Percentiles rank a stretch among this genome's conserved stretches.
Conservation (phyloP, 1,140 invertebrate species). For the Tetragnatha versicolor region DNA sequence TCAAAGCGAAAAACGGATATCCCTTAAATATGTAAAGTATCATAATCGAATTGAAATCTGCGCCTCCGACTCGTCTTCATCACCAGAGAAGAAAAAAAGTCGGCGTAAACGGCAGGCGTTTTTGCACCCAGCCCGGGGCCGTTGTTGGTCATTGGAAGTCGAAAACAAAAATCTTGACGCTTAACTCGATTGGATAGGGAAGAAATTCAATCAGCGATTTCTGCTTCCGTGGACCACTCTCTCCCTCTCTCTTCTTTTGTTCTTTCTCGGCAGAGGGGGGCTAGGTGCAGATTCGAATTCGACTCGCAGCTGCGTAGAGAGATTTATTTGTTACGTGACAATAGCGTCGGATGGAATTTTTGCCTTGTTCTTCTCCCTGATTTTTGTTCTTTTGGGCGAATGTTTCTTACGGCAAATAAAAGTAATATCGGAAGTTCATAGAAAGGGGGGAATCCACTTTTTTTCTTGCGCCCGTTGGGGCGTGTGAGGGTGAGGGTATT, state of each 20-base stretch:
- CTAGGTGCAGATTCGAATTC: constrained; percentile 35
- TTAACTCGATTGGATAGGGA: constrained; percentile 39
- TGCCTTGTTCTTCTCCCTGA: background rate
- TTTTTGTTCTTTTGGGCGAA: background rate
- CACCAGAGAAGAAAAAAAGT: background rate
- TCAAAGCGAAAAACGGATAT: too few relatives aligned
- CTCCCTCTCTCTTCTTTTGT: background rate
- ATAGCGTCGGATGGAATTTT: constrained; percentile 2
- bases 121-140: background rate
- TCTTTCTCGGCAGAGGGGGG: background rate
- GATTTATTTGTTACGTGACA: constrained; percentile 42
- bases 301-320: constrained; percentile 15
- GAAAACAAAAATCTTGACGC: constrained; percentile 32
- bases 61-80: background rate
- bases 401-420: constrained; percentile 17
- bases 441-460: constrained; percentile 4
- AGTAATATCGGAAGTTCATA: constrained; percentile 22
- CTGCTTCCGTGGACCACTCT: constrained; percentile 17
- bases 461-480: background rate
- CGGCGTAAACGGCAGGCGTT: background rate
- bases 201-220: constrained; percentile 42
- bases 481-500: background rate
- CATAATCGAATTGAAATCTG: background rate
- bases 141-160: constrained; percentile 32
- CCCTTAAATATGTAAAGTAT: constrained; percentile 10